Evolutionary conservation across 2,888 invertebrate species (phyloP).

Genomic region (Dynastes tityus): DNA sequence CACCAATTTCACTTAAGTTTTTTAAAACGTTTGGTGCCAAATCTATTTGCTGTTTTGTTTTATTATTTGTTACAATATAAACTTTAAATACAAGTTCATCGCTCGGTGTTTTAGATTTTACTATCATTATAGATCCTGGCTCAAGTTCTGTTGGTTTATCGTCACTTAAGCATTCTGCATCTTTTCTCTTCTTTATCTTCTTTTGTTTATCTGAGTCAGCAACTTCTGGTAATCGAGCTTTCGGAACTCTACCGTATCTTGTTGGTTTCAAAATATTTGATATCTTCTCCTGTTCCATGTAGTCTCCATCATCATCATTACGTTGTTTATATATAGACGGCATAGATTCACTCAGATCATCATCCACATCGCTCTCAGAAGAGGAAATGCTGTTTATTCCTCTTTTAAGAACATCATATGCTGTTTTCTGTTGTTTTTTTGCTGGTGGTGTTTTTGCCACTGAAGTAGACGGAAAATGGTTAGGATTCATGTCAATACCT

Average conservation of each 20-base stretch:
- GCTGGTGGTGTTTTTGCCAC: slow-evolving; percentile 26
- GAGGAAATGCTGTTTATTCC: slow-evolving; percentile 53
- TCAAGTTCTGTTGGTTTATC: slow-evolving; percentile 61
- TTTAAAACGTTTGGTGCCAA: slow-evolving; percentile 54
- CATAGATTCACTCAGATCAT: slow-evolving; percentile 20
- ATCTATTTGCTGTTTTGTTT: slow-evolving; percentile 65
- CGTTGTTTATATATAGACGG: slow-evolving; percentile 22
- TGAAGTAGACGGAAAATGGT: slow-evolving; percentile 37
- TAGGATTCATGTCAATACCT: slow-evolving; percentile 42
- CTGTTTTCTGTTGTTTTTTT: slow-evolving; percentile 45
- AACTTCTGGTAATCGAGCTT: slow-evolving; percentile 61
- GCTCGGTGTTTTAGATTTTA: slow-evolving; percentile 67
- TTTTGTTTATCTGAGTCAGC: slow-evolving; percentile 47
- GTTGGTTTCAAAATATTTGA: slow-evolving; percentile 66
- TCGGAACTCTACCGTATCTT: slow-evolving; percentile 70
- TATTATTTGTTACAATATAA: slow-evolving; percentile 71
- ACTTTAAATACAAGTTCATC: slow-evolving; percentile 71
- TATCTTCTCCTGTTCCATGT: slow-evolving; percentile 54
- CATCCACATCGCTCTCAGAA: slow-evolving; percentile 51
- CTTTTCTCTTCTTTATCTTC: slow-evolving; percentile 50
- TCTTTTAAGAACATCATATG: slow-evolving; percentile 48
- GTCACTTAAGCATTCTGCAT: slow-evolving; percentile 51
- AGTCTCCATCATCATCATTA: not conserved
- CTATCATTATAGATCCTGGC: slow-evolving; percentile 73
- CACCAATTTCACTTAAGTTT: slow-evolving; percentile 37